phyloP scores from a whole-genome alignment of 2,797 vertebrate species.

The Podarcis siculus region DNA sequence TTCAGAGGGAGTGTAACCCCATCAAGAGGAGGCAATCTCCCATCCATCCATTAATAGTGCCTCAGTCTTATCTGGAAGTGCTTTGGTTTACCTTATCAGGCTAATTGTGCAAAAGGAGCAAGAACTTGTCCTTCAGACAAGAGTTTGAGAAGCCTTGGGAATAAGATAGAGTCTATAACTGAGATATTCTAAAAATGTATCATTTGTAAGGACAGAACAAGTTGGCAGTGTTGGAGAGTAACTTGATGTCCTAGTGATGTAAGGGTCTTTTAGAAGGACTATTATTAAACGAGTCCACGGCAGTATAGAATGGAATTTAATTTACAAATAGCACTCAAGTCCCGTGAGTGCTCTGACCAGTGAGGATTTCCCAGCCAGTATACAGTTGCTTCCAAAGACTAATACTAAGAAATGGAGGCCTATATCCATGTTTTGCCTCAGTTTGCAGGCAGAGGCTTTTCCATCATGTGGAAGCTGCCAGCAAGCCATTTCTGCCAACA shows the following conservation, averaged over 20 bases:
- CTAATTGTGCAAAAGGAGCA: not conserved
- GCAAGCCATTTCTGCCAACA: conserved; percentile 54
- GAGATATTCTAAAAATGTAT: conserved; percentile 16
- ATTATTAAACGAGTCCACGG: conserved; percentile 17
- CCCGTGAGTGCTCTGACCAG: conserved; percentile 29
- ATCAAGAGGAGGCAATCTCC: too few relatives aligned
- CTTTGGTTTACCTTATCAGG: not conserved
- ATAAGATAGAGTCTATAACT: not conserved
- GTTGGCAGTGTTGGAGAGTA: not conserved
- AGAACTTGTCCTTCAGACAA: not conserved
- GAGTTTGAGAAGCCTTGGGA: not conserved
- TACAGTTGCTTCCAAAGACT: conserved; percentile 43
- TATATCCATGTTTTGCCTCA: conserved; percentile 39
- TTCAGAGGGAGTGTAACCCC: too few relatives aligned
- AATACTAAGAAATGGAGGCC: conserved; percentile 39
- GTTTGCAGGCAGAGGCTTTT: conserved; percentile 51
- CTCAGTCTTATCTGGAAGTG: not conserved
- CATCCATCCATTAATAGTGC: too few relatives aligned
- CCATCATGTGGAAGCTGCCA: conserved; percentile 51
- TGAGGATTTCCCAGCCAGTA: conserved; percentile 48
- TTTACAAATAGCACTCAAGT: conserved; percentile 48
- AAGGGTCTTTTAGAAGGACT: not conserved
- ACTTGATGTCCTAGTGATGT: not conserved
- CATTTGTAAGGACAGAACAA: conserved; percentile 32
- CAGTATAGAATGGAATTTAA: conserved; percentile 31